phyloP scores from a whole-genome alignment of 1,140 invertebrate species.

The Myzus persicae region DNA sequence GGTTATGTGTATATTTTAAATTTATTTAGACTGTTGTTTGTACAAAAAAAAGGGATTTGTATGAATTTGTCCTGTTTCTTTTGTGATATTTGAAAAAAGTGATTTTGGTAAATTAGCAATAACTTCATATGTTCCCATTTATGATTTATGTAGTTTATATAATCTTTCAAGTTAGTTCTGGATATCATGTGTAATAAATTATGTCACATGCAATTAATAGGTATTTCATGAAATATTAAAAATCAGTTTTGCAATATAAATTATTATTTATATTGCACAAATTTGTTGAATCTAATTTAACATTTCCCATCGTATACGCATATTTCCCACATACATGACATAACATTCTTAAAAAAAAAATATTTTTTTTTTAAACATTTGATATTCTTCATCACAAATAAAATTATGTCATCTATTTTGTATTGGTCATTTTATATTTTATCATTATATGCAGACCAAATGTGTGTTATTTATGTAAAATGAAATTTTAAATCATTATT shows the following conservation, averaged over 20 bases:
- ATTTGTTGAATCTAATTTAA: too few relatives aligned
- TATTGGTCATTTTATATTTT: background rate
- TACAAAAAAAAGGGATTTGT: background rate
- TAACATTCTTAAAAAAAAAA: background rate
- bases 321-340: background rate
- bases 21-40: background rate
- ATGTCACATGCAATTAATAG: background rate
- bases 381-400: background rate
- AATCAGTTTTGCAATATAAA: too few relatives aligned
- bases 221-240: background rate
- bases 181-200: background rate
- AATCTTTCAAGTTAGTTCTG: background rate
- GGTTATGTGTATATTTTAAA: background rate
- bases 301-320: background rate
- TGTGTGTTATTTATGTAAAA: background rate
- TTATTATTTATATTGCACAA: too few relatives aligned
- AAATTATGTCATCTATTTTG: background rate
- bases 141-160: background rate
- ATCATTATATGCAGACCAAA: background rate
- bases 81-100: conserved; percentile 2
- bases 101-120: conserved; percentile 4
- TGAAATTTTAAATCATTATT: background rate
- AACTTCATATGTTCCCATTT: conserved; percentile 22
- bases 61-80: conserved; percentile 8
- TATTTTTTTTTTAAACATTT: background rate